These are phyloP conservation scores for Sebastes trivittatus DNA, from an alignment of 2,797 vertebrate species.

Conservation along the genomic window DNA sequence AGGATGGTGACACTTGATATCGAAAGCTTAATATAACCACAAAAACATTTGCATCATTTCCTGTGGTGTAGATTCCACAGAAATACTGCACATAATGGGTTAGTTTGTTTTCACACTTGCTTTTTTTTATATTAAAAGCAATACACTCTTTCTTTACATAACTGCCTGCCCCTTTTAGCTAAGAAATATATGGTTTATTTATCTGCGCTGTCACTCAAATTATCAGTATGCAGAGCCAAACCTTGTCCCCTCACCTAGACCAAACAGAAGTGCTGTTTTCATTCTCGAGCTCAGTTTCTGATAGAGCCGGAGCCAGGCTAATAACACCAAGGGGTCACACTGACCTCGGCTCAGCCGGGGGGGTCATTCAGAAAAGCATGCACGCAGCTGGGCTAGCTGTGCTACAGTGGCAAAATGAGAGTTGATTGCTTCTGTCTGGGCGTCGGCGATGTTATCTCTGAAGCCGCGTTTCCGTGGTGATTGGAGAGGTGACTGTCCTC, in stretches of 20 bases:
- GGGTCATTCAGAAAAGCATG: slow-evolving; percentile 44
- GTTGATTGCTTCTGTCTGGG: slow-evolving; percentile 66
- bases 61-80: slow-evolving; percentile 22
- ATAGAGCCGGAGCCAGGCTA: slow-evolving; percentile 66
- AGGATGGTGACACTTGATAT: slow-evolving; percentile 25
- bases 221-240: slow-evolving; percentile 34
- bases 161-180: slow-evolving; percentile 35
- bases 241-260: slow-evolving; percentile 67
- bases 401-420: slow-evolving; percentile 57
- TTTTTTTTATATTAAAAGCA: slow-evolving; percentile 38
- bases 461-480: slow-evolving; percentile 50
- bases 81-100: slow-evolving; percentile 17
- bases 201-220: slow-evolving; percentile 53
- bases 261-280: slow-evolving; percentile 77
- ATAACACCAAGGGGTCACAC: slow-evolving; percentile 68
- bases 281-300: slow-evolving; percentile 60
- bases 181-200: slow-evolving; percentile 65
- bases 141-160: slow-evolving; percentile 38
- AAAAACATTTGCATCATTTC: slow-evolving; percentile 50
- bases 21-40: slow-evolving; percentile 22
- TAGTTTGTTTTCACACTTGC: slow-evolving; percentile 54
- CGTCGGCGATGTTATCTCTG: slow-evolving; percentile 63
- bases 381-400: slow-evolving; percentile 14
- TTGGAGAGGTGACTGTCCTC: slow-evolving; percentile 37
- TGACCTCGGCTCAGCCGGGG: slow-evolving; percentile 56